Evolutionary conservation across 2,888 invertebrate genomes (phyloP).

Genomic region (Tachina lurida): DNA sequence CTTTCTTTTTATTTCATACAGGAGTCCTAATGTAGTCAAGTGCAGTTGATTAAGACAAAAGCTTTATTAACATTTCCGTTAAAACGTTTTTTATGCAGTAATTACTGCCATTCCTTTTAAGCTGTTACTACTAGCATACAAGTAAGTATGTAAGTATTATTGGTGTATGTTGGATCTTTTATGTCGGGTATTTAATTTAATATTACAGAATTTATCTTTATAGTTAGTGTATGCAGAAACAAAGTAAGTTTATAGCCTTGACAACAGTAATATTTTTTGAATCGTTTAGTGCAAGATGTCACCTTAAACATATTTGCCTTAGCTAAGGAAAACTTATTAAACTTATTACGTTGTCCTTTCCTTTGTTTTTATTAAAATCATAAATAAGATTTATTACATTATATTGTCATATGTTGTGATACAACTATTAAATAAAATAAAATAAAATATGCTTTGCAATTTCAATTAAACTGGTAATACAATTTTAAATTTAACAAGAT

Average conservation of each 20-base stretch:
- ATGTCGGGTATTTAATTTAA: constrained; percentile 18
- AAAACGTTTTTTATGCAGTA: neutral
- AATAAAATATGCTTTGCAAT: neutral
- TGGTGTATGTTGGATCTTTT: neutral
- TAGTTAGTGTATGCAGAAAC: neutral
- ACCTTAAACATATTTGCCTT: neutral
- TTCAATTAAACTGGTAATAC: constrained; percentile 60
- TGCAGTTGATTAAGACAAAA: neutral
- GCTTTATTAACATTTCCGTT: neutral
- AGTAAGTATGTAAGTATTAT: too few species aligned
- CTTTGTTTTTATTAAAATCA: constrained; percentile 8
- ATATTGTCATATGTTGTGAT: neutral
- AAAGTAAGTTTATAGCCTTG: neutral
- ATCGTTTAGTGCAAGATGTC: neutral
- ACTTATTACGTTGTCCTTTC: neutral
- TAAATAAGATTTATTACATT: neutral
- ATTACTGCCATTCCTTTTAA: constrained; percentile 15
- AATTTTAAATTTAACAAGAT: constrained; percentile 50
- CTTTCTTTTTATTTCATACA: neutral
- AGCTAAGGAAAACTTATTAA: neutral
- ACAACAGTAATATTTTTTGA: neutral
- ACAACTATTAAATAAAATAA: neutral
- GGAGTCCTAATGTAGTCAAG: neutral
- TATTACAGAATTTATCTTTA: constrained; percentile 9
- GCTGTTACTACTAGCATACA: neutral